These are phyloP conservation scores for Polydesmus complanatus DNA, from an alignment of 2,888 invertebrate genomes.

Conservation along the genomic window DNA sequence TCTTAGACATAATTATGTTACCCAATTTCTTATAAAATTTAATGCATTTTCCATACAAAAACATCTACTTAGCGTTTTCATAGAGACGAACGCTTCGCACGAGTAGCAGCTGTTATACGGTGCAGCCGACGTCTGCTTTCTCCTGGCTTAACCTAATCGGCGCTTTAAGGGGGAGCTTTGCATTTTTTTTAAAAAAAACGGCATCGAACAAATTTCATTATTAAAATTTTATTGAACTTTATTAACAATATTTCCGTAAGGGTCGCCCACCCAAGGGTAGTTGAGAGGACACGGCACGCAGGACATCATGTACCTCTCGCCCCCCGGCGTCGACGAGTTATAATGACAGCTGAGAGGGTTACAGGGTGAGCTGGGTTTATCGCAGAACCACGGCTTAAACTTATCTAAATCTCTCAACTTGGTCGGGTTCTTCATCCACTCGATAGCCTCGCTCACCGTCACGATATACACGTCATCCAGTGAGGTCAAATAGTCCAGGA, in stretches of 20 bases:
- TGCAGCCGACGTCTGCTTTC: no score
- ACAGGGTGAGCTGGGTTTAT: constrained; percentile 7
- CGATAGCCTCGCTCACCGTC: constrained; percentile 37
- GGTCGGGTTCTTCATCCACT: constrained; percentile 44
- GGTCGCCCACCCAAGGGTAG: constrained; percentile 46
- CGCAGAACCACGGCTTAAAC: constrained; percentile 25
- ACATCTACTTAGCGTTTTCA: no score
- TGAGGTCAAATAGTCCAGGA: constrained; percentile 1
- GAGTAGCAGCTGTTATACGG: no score
- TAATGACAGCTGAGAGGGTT: constrained; percentile 1
- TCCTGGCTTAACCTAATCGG: no score
- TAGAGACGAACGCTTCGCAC: no score
- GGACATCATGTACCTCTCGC: constrained; percentile 36
- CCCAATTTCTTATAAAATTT: no score
- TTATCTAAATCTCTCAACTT: constrained; percentile 32
- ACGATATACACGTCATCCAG: constrained; percentile 38
- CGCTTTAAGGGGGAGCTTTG: no score
- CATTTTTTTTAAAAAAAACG: no score
- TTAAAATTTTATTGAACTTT: no score
- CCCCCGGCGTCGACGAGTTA: not conserved
- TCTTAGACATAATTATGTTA: no score
- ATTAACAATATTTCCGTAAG: constrained; percentile 37
- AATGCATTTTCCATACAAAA: no score
- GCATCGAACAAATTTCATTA: no score
- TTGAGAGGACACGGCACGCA: constrained; percentile 39